Evolutionary conservation across 2,888 invertebrate genomes (phyloP).

Genomic region (Hyposoter didymator): DNA sequence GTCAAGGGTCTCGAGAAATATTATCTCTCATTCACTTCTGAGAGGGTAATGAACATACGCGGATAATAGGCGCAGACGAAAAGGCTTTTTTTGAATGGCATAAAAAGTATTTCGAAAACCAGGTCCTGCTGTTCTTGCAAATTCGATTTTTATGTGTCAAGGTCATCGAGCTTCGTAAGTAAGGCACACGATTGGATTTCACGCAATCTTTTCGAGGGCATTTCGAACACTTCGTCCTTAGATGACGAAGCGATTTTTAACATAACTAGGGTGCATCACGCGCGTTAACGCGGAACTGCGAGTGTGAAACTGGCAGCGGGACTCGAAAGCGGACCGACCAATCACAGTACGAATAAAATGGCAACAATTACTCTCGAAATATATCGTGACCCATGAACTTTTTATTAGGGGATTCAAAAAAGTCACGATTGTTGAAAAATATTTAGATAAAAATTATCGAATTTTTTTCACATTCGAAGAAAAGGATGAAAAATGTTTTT

Average conservation of each 20-base stretch:
- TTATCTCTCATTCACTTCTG: constrained; percentile 25
- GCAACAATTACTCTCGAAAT: too few species aligned
- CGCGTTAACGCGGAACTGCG: too few species aligned
- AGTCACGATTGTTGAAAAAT: background rate
- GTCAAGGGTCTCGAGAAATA: constrained; percentile 38
- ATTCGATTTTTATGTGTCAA: background rate
- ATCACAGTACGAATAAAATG: too few species aligned
- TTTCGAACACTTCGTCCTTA: background rate
- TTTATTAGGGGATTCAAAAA: background rate
- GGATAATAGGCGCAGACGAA: background rate
- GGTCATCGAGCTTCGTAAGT: background rate
- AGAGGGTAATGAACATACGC: background rate
- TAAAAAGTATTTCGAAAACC: background rate
- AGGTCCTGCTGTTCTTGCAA: background rate
- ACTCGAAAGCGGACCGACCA: too few species aligned
- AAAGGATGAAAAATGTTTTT: background rate
- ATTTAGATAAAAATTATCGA: background rate
- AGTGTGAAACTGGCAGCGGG: too few species aligned
- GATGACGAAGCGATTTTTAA: too few species aligned
- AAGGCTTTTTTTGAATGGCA: background rate
- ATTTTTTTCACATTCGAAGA: background rate
- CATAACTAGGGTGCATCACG: too few species aligned
- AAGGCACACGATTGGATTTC: background rate
- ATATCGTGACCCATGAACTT: too few species aligned
- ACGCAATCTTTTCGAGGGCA: background rate